phyloP scores from a whole-genome alignment of 2,888 invertebrate genomes.

The Holacanthella duospinosa region DNA sequence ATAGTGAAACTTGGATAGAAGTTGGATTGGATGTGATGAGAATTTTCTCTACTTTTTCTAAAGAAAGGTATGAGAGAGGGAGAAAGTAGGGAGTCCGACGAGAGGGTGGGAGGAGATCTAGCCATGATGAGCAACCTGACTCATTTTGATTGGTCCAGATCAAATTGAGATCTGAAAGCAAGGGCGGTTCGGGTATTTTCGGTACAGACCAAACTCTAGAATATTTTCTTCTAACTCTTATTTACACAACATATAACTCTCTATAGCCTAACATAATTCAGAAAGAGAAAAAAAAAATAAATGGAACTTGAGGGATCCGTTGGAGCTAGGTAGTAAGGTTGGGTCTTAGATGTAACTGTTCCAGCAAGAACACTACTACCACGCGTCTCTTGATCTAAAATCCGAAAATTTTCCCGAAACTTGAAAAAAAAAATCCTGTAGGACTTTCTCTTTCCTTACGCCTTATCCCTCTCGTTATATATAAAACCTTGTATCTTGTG shows the following conservation, averaged over 20 bases:
- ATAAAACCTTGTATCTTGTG: conserved; percentile 32
- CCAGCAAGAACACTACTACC: neutral
- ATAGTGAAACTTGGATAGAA: conserved; percentile 15
- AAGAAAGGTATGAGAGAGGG: conserved; percentile 7
- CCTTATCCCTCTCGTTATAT: neutral
- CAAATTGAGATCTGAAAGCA: neutral
- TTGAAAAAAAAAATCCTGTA: neutral
- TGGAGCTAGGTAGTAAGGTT: neutral
- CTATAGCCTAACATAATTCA: neutral
- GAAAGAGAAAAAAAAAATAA: conserved; percentile 1
- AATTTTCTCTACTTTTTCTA: neutral
- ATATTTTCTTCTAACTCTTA: neutral
- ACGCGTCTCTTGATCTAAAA: conserved; percentile 1
- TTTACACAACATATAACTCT: conserved; percentile 4
- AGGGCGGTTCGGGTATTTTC: conserved; percentile 3
- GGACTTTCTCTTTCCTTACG: conserved; percentile 4
- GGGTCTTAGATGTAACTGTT: neutral
- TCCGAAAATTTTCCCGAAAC: neutral
- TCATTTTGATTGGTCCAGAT: conserved; percentile 7
- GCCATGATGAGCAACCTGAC: neutral
- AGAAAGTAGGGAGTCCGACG: neutral
- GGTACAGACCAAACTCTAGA: no score
- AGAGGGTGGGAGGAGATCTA: conserved; percentile 1
- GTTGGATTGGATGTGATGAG: conserved; percentile 4
- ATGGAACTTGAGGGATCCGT: neutral